These are phyloP conservation scores for Lucilia cuprina DNA, from an alignment of 1,140 invertebrate genomes.

Conservation along the genomic window DNA sequence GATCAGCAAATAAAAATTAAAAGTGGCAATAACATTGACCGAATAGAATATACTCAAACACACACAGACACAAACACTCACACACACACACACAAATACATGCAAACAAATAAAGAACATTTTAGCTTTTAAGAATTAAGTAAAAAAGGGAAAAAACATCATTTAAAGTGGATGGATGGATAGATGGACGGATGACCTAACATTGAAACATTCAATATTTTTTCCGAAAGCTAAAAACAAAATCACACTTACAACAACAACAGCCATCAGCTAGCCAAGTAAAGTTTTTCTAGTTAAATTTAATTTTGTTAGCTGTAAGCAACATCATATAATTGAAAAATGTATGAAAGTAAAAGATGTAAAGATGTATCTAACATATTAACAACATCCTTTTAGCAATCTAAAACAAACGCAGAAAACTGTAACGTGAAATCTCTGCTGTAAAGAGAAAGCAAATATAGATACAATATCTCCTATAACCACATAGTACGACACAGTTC, in stretches of 20 bases:
- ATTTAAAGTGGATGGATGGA: background rate
- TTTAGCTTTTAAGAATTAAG: background rate
- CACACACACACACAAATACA: background rate
- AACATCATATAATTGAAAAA: background rate
- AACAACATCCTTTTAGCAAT: background rate
- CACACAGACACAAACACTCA: background rate
- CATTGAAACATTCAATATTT: background rate
- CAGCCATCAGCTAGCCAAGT: too few species aligned
- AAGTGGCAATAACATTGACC: conserved; percentile 28
- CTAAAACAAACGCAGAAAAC: background rate
- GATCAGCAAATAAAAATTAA: conserved; percentile 32
- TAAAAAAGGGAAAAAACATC: background rate
- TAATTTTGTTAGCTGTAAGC: too few species aligned
- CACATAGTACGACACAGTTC: background rate
- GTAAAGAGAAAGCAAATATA: background rate
- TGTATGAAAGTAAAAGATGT: background rate
- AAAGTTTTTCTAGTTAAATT: background rate
- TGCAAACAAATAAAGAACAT: background rate
- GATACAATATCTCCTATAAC: background rate
- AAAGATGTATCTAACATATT: background rate
- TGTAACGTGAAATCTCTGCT: background rate
- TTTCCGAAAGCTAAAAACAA: background rate
- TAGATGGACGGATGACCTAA: background rate
- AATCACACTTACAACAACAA: background rate
- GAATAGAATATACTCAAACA: background rate